Evolutionary conservation across 2,797 vertebrate species (phyloP).

Genomic region (Cebuella pygmaea): DNA sequence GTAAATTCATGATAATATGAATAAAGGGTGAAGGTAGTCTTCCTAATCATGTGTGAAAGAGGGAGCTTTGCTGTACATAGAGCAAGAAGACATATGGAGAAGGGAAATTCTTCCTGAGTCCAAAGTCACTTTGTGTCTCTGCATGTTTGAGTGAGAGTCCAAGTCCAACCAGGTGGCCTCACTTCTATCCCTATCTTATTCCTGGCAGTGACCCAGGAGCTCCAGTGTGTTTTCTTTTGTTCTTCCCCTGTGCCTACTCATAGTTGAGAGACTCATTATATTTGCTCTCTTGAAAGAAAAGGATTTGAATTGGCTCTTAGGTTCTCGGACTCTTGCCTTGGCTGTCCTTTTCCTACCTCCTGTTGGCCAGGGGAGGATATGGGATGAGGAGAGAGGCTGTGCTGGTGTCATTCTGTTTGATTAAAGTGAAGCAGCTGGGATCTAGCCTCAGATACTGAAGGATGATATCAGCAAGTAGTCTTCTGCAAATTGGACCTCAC

Average conservation of each 20-base stretch:
- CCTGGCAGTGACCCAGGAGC: background rate
- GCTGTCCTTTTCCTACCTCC: background rate
- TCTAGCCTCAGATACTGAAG: background rate
- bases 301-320: background rate
- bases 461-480: background rate
- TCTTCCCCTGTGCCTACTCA: background rate
- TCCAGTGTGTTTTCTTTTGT: background rate
- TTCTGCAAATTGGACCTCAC: background rate
- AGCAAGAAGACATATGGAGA: background rate
- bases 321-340: background rate
- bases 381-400: background rate
- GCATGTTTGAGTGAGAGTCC: background rate
- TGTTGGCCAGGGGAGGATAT: background rate
- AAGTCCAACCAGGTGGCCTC: background rate
- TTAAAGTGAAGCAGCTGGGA: background rate
- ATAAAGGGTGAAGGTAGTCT: background rate
- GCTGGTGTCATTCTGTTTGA: background rate
- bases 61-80: background rate
- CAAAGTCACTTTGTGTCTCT: background rate
- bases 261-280: background rate
- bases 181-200: background rate
- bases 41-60: background rate
- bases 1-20: background rate
- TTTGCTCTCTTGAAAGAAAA: background rate
- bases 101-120: background rate